Conservation (phyloP, 2,113 vertebrate species). For the Tenebrosternarchus preto region DNA sequence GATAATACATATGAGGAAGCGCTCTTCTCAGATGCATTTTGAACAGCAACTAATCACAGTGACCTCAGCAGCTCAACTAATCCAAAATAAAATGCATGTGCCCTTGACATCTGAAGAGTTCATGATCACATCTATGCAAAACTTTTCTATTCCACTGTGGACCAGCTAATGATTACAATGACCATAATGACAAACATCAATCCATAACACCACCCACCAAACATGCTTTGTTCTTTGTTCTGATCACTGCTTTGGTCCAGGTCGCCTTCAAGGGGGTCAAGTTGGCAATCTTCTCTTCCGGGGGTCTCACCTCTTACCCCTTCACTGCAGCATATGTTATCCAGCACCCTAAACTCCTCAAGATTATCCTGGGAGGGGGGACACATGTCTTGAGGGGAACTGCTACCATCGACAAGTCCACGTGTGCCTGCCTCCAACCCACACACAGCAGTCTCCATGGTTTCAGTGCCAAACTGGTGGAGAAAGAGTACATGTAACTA, state of each 20-base stretch:
- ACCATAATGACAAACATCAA: too few relatives aligned
- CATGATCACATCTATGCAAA: background rate
- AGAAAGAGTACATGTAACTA: slow-evolving; percentile 31
- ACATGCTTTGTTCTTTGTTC: slow-evolving; percentile 80
- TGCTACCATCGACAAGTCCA: slow-evolving; percentile 73
- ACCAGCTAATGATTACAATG: background rate
- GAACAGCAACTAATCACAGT: background rate
- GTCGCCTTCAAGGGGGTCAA: slow-evolving; percentile 83
- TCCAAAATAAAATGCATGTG: background rate
- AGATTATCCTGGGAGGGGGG: slow-evolving; percentile 72
- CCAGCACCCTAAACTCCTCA: slow-evolving; percentile 62
- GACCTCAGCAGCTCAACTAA: background rate
- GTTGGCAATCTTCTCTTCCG: slow-evolving; percentile 83
- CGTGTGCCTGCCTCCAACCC: slow-evolving; percentile 73
- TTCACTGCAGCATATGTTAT: slow-evolving; percentile 67
- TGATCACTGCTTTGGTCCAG: slow-evolving; percentile 80
- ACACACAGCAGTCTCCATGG: slow-evolving; percentile 79
- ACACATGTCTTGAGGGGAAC: slow-evolving; percentile 70
- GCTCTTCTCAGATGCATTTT: background rate
- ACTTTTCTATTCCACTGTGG: background rate
- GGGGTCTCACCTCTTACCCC: slow-evolving; percentile 85
- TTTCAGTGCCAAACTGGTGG: slow-evolving; percentile 67
- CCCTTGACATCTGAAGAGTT: background rate
- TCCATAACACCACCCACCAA: slow-evolving; percentile 75
- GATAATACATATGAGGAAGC: background rate